These are phyloP conservation scores for Acanthisitta chloris DNA, from an alignment of 2,113 vertebrate genomes.

Conservation along the genomic window DNA sequence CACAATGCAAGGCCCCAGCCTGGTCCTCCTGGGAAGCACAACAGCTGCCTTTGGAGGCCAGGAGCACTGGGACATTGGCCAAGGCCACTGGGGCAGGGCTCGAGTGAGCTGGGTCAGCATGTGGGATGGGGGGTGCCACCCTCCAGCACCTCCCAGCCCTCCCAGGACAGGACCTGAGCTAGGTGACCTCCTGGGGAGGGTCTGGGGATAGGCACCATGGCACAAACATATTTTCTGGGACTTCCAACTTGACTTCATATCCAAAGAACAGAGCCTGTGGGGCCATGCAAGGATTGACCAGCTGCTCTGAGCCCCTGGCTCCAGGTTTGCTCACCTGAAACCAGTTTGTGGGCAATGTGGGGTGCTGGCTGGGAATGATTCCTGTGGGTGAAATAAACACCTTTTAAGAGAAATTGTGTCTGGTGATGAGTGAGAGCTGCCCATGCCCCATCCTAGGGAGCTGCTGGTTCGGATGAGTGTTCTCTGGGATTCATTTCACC, in stretches of 20 bases:
- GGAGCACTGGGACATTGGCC: fast-evolving
- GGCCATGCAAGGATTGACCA: fast-evolving
- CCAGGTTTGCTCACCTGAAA: fast-evolving
- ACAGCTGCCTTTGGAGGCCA: background rate
- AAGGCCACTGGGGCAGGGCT: background rate
- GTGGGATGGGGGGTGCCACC: fast-evolving
- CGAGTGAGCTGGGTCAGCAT: fast-evolving
- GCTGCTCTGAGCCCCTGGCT: background rate
- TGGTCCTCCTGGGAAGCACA: background rate
- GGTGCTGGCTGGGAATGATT: background rate
- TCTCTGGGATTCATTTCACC: background rate
- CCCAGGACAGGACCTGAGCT: fast-evolving
- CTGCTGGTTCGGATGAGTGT: fast-evolving
- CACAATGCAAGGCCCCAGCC: background rate
- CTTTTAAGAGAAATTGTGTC: background rate
- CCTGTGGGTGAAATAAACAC: background rate
- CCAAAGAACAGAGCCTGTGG: fast-evolving
- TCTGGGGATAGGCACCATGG: background rate
- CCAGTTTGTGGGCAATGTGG: background rate
- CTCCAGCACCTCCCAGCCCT: fast-evolving
- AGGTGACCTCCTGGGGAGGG: background rate
- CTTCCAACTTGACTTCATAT: background rate
- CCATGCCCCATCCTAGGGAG: fast-evolving
- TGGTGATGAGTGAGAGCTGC: background rate
- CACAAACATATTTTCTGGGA: fast-evolving